phyloP scores from a whole-genome alignment of 2,113 vertebrate genomes.

The Cettia cetti region DNA sequence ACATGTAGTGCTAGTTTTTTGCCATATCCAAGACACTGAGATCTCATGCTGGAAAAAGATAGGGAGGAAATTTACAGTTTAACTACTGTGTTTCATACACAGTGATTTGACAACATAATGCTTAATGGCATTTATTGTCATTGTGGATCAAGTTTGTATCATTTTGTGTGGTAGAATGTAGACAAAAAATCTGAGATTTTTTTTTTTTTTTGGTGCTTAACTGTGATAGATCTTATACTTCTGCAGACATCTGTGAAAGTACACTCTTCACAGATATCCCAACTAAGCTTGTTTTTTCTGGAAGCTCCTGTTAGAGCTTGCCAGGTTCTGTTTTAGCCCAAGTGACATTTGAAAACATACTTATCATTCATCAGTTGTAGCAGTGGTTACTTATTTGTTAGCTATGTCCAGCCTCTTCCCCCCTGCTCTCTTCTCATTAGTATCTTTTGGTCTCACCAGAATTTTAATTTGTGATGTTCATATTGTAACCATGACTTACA shows the following conservation, averaged over 20 bases:
- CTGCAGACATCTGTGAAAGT: not conserved
- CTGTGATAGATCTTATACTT: not conserved
- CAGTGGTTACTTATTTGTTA: not conserved
- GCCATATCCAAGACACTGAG: not conserved
- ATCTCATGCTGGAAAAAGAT: not conserved
- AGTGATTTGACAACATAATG: not conserved
- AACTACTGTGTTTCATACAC: not conserved
- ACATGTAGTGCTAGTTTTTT: not conserved
- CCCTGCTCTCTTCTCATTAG: not conserved
- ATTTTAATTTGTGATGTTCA: not conserved
- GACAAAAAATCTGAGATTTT: not conserved
- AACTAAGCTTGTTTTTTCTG: not conserved
- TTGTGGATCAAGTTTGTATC: not conserved
- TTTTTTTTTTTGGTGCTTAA: not conserved
- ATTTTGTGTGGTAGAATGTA: not conserved
- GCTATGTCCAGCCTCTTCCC: not conserved
- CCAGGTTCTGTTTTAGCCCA: not conserved
- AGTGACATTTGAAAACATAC: not conserved
- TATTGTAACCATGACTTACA: not conserved
- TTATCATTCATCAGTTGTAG: not conserved
- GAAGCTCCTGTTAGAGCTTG: not conserved
- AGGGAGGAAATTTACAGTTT: not conserved
- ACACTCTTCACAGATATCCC: not conserved
- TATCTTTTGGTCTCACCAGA: not conserved
- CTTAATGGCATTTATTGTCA: not conserved